Base-by-base conservation (phyloP, 2,888 invertebrate genomes). In the Eustalomyia histrio region DNA sequence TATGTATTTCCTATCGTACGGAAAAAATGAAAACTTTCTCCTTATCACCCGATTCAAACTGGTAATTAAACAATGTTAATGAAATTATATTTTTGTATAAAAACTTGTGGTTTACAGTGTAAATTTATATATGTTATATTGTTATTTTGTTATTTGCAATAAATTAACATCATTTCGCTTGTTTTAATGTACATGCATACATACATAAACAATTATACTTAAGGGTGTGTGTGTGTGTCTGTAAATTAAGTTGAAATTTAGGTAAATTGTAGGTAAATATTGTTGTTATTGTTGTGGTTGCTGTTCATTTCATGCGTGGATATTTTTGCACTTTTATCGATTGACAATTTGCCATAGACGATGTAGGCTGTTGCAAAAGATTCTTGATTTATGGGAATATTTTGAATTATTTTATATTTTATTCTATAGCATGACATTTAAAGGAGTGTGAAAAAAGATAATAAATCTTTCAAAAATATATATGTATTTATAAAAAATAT, bases 281-380 rank as follows among this genome's bases (percentile, higher is more conserved):
- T 39, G n/a, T 47, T n/a, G n/a, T 47, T n/a, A 47, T 47, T n/a
- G 43, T 47, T 14, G 43, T n/a, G 43, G 43, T 47, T 47, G n/a
- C 10, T n/a, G 12, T n/a, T n/a, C 43, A 47, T n/a, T 47, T 47
- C n/a, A n/a, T 47, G n/a, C 43, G 43, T 47, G 43, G 43, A 47
- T 47, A 39, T 35, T 21, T 35, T 69, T 4, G 50, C 33, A 29
- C 35, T 60, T 52, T 71, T 24, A 60, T 52, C 33, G 60, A 50
- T 52, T 35, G 17, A 35, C 60, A 16, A 52, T 61, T 53, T 47
- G 14, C 10, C 14, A 9, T 29, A 63, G 63, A 72, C 72, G 57
- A 57, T 35, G 61, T 63, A 29, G 58, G 68, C 17, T 58, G 29
- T 24, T 35, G 47, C 10, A 50, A 65, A n/a, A 52, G 16, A 6